A percentile compares a stretch with the other conserved stretches of the same genome.
Evolutionary conservation across 1,140 invertebrate genomes (phyloP).

Genomic region (Drosophila orena): DNA sequence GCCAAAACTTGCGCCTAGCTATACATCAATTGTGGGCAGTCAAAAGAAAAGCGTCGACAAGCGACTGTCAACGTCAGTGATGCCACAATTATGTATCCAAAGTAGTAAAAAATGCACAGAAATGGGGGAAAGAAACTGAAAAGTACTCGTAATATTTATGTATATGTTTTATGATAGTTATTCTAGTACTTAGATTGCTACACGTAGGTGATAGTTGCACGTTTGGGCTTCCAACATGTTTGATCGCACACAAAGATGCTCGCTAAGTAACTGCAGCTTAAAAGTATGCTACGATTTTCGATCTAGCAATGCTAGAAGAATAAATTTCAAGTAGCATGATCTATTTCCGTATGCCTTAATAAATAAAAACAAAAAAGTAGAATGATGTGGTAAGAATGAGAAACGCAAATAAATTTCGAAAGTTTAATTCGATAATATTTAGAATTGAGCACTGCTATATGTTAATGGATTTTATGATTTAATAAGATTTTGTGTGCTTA

Average conservation of each 20-base stretch:
- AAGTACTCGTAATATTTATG: no score
- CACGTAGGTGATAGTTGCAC: no score
- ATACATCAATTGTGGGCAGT: conserved; percentile 71
- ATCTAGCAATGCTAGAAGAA: background rate
- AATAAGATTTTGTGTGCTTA: background rate
- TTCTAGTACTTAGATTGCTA: no score
- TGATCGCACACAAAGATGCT: background rate
- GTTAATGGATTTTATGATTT: no score
- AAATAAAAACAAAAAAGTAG: no score
- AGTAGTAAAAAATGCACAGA: no score
- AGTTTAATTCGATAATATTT: no score
- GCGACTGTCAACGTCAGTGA: conserved; percentile 57
- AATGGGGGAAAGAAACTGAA: background rate
- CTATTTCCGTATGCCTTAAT: no score
- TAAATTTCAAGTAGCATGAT: background rate
- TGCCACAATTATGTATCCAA: background rate
- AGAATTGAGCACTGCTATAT: no score
- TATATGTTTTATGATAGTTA: no score
- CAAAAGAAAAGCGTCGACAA: conserved; percentile 39
- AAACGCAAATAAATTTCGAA: no score
- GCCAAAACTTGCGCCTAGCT: conserved; percentile 32
- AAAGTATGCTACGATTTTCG: background rate
- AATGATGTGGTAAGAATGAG: no score
- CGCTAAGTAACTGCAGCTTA: background rate
- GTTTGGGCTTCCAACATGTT: conserved; percentile 4